phyloP scores from a whole-genome alignment of 2,797 vertebrate genomes.

The Myotis findleyi region DNA sequence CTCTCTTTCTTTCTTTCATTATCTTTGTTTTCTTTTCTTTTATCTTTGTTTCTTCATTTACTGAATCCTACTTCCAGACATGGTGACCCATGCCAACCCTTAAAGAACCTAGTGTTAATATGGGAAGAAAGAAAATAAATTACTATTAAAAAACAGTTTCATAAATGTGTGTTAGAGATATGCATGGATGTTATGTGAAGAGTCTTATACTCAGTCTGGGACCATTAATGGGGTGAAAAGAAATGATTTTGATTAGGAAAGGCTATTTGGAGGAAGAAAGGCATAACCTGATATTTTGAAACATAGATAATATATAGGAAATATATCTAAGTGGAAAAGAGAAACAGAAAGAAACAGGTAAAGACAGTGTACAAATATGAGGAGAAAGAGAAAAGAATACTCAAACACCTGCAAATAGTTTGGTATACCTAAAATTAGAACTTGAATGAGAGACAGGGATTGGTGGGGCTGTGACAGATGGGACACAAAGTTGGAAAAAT shows the following conservation, averaged over 20 bases:
- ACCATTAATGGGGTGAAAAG: neutral
- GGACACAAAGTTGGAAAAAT: neutral
- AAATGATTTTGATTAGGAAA: slow-evolving; percentile 5
- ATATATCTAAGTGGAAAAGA: neutral
- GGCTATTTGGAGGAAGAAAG: neutral
- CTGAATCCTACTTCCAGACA: neutral
- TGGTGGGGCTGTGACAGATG: neutral
- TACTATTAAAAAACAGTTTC: neutral
- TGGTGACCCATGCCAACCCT: neutral
- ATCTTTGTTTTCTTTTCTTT: neutral
- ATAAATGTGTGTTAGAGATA: neutral
- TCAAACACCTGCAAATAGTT: neutral
- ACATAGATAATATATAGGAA: neutral
- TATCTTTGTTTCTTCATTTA: neutral
- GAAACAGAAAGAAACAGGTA: neutral
- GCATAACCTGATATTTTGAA: neutral
- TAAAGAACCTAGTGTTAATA: neutral
- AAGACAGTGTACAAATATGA: neutral
- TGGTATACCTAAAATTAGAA: neutral
- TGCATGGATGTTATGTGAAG: neutral
- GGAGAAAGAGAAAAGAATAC: neutral
- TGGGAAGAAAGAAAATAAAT: neutral
- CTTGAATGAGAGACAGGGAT: neutral
- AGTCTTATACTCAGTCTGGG: neutral
- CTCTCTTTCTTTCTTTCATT: neutral